phyloP scores from a whole-genome alignment of 2,888 invertebrate genomes.

The Diarsia brunnea region DNA sequence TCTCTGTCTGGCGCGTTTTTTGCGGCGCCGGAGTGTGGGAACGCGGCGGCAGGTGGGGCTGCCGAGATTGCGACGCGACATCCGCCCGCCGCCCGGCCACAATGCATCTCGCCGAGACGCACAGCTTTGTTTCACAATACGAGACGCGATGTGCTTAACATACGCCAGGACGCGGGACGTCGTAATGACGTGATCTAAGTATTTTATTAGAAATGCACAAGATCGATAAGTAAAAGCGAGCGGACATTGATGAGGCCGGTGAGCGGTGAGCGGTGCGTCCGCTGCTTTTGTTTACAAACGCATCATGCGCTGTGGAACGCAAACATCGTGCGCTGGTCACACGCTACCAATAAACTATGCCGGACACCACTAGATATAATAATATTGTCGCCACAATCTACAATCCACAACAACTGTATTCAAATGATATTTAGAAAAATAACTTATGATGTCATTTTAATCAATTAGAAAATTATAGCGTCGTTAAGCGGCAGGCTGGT shows the following conservation, averaged over 20 bases:
- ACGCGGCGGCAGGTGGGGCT: conserved; percentile 90
- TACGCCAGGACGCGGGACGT: conserved; percentile 82
- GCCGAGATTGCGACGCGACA: conserved; percentile 90
- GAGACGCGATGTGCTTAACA: conserved; percentile 83
- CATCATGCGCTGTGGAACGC: conserved; percentile 68
- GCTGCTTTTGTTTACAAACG: conserved; percentile 82
- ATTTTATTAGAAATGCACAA: conserved; percentile 72
- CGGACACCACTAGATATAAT: conserved; percentile 52
- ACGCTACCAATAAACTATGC: conserved; percentile 68
- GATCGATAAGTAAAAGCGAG: conserved; percentile 58
- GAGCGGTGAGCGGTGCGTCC: conserved; percentile 63
- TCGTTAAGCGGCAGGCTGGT: conserved; percentile 41
- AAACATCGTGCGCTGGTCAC: conserved; percentile 74
- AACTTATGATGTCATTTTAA: conserved; percentile 60
- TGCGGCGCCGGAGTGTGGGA: conserved; percentile 91
- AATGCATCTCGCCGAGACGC: conserved; percentile 85
- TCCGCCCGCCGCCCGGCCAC: conserved; percentile 90
- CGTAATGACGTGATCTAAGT: conserved; percentile 79
- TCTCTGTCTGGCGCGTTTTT: conserved; percentile 88
- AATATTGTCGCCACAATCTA: conserved; percentile 39
- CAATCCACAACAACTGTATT: conserved; percentile 23
- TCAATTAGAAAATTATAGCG: conserved; percentile 64
- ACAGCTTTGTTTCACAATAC: conserved; percentile 86
- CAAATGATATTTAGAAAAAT: conserved; percentile 47
- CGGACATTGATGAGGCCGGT: conserved; percentile 54